Base-by-base conservation (phyloP, 2,113 vertebrate genomes). In the Turnix velox region DNA sequence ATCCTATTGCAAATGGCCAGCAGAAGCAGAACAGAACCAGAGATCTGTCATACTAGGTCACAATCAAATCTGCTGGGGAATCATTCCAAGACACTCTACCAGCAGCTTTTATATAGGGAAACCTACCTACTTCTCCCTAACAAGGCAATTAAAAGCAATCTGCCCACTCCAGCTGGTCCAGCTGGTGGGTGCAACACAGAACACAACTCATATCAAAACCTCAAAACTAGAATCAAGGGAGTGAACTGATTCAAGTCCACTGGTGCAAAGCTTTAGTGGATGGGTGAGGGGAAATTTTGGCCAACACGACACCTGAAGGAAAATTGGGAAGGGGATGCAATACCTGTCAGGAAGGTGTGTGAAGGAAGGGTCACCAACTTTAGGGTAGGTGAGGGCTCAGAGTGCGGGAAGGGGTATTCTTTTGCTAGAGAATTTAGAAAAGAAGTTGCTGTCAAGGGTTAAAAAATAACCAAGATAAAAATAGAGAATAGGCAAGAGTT, bases 361-460 rank as follows among this genome's bases (percentile, higher is more conserved):
- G 94, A 88, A 95, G 87, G 89, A 95, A 96, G 78, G 93, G 93
- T 80, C 93, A 95, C 92, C 92, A 96, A 93, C 79, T 95, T 95
- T 95, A 94, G 82, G 90, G 96, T 83, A 95, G 92, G 93, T 95
- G 96, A 94, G 93, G 92, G 93, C 92, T 95, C 93, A 95, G 93
- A 93, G 90, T 79, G 92, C 30, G 75, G 90, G 94, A 88, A 73
- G 74, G 93, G 89, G 81, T 57, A 87, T 93, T 95, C 69, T 95
- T 95, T 95, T 92, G 93, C 87, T 96, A 85, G 93, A 94, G 90
- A 85, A 94, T 95, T 96, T 95, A 73, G 89, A 95, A 95, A 95
- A 95, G 90, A 95, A 96, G 93, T 94, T 85, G 94, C 93, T 95
- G 90, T 94, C 90, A 94, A 96, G 94, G 85, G 93, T 96, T 93